A percentile compares a stretch with the other conserved stretches of the same genome.
Conservation (phyloP, 2,888 invertebrate species). For the Strigamia transsilvanica region DNA sequence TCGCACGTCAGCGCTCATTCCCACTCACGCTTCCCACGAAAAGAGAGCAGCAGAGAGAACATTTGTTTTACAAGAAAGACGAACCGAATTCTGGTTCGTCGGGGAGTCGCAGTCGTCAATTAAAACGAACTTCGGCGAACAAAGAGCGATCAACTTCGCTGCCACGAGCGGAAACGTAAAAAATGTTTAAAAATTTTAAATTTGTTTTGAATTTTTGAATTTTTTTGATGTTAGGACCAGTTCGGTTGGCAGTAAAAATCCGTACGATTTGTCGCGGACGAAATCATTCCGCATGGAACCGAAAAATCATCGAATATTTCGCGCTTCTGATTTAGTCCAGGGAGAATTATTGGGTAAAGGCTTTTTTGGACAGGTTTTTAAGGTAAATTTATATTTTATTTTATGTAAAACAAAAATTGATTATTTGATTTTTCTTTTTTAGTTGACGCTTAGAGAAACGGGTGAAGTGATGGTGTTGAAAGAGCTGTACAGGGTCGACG, state of each 20-base stretch:
- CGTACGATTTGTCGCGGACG: constrained; percentile 81
- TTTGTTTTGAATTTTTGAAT: background rate
- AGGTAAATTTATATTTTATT: constrained; percentile 59
- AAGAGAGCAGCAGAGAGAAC: constrained; percentile 58
- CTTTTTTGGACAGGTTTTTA: constrained; percentile 84
- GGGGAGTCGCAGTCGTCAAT: constrained; percentile 63
- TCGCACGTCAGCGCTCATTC: constrained; percentile 68
- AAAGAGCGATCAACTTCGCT: constrained; percentile 86
- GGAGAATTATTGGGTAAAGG: constrained; percentile 91
- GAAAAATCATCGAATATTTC: constrained; percentile 77
- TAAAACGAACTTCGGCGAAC: constrained; percentile 61
- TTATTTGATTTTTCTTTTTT: constrained; percentile 66
- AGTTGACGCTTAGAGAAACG: constrained; percentile 89
- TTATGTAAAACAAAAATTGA: constrained; percentile 14
- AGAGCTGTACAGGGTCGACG: constrained; percentile 90
- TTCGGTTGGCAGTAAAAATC: constrained; percentile 59
- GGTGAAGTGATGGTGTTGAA: constrained; percentile 95
- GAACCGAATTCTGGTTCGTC: constrained; percentile 72
- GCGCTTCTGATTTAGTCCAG: constrained; percentile 85
- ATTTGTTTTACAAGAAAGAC: constrained; percentile 64
- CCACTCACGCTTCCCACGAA: constrained; percentile 58
- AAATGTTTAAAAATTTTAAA: constrained; percentile 58
- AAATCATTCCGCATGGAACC: constrained; percentile 84
- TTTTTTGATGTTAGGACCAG: constrained; percentile 5
- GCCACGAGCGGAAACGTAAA: constrained; percentile 80